Percentiles rank a stretch among this genome's conserved stretches.
Evolutionary conservation across 2,113 vertebrate genomes (phyloP).

Genomic region (Syrmaticus mikado): DNA sequence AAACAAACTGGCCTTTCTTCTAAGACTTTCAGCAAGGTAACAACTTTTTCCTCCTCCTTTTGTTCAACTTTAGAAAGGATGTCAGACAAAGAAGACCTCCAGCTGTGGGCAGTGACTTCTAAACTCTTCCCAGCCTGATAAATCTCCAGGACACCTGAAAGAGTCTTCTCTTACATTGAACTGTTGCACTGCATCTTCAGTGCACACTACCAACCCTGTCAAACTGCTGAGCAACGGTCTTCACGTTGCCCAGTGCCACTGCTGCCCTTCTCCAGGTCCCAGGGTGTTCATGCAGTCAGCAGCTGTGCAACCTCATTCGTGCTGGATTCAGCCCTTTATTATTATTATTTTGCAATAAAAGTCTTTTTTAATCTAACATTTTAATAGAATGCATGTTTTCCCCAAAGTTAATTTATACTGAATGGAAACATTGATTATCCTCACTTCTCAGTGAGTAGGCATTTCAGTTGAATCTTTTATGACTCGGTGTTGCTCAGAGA

Average conservation of each 20-base stretch:
- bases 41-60: background rate
- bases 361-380: background rate
- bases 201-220: background rate
- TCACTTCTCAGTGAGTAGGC: background rate
- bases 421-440: background rate
- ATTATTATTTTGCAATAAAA: background rate
- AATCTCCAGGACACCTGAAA: background rate
- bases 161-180: background rate
- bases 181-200: background rate
- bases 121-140: background rate
- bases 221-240: background rate
- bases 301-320: background rate
- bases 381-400: background rate
- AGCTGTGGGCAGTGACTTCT: background rate
- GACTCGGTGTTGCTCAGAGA: background rate
- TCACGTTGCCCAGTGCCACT: background rate
- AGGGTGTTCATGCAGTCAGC: background rate
- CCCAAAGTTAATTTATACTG: background rate
- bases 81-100: background rate
- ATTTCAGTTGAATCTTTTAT: background rate
- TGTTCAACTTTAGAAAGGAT: background rate
- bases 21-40: background rate
- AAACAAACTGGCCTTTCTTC: background rate
- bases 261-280: background rate
- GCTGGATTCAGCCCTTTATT: background rate